These are phyloP conservation scores for Charina bottae DNA, from an alignment of 2,113 vertebrate genomes.

Conservation along the genomic window DNA sequence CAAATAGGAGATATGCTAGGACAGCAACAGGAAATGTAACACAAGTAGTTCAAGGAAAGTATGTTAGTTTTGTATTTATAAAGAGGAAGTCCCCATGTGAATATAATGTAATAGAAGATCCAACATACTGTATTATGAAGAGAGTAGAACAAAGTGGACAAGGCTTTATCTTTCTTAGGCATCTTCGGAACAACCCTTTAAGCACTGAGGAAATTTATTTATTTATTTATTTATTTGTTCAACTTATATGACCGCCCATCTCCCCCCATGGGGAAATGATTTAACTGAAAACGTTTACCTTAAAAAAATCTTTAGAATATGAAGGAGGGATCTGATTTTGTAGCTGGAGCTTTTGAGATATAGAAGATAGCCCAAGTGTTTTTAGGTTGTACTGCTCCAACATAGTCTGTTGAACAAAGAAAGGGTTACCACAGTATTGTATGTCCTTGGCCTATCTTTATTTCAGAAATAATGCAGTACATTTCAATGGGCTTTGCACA, in stretches of 20 bases:
- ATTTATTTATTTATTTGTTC: too few species aligned
- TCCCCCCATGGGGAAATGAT: conserved; percentile 8
- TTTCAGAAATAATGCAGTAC: background rate
- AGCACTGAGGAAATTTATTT: background rate
- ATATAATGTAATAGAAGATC: conserved; percentile 22
- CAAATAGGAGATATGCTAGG: conserved; percentile 10
- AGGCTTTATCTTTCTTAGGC: background rate
- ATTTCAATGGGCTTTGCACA: background rate
- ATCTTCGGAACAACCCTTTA: conserved; percentile 6
- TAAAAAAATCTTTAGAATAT: background rate
- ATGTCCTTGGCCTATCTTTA: background rate
- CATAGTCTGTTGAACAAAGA: background rate
- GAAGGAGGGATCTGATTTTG: background rate
- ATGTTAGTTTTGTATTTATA: conserved; percentile 28
- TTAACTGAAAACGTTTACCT: background rate
- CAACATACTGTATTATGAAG: conserved; percentile 1
- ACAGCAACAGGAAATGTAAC: conserved; percentile 21
- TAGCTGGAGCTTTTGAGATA: background rate
- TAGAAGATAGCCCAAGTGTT: background rate
- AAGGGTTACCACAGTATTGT: background rate
- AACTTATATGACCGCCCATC: too few species aligned
- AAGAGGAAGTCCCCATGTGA: conserved; percentile 9
- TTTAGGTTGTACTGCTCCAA: background rate
- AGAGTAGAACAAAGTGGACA: conserved; percentile 1
- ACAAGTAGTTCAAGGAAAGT: conserved; percentile 24